Evolutionary conservation across 2,113 vertebrate species (phyloP).

Genomic region (Hippocampus comes): DNA sequence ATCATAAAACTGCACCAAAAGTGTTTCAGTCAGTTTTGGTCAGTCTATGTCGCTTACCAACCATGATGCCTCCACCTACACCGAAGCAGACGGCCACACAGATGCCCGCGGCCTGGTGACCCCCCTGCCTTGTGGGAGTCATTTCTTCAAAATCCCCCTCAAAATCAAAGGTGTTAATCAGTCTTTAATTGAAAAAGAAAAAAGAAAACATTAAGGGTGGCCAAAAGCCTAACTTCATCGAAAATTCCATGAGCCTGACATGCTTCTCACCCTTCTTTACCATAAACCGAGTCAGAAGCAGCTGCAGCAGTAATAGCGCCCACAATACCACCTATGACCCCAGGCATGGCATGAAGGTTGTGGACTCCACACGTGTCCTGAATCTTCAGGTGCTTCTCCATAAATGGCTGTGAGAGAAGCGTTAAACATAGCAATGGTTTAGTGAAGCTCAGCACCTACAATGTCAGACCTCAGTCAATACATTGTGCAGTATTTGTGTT

Average conservation of each 20-base stretch:
- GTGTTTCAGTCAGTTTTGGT: too few relatives aligned
- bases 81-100: constrained; percentile 85
- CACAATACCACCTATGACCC: constrained; percentile 88
- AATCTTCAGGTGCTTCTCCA: constrained; percentile 84
- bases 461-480: background rate
- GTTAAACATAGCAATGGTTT: background rate
- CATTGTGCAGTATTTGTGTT: background rate
- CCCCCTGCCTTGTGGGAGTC: constrained; percentile 74
- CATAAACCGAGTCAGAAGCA: constrained; percentile 74
- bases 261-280: constrained; percentile 75
- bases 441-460: background rate
- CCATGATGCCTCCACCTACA: constrained; percentile 81
- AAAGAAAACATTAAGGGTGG: background rate
- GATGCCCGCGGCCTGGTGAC: constrained; percentile 83
- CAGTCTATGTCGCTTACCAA: constrained; percentile 54
- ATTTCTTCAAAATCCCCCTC: constrained; percentile 23
- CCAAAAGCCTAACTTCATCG: background rate
- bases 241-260: background rate
- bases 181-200: constrained; percentile 58
- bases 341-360: constrained; percentile 94
- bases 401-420: constrained; percentile 75
- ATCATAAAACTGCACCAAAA: background rate
- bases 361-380: constrained; percentile 96
- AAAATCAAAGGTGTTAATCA: constrained; percentile 77
- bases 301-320: constrained; percentile 86